Evolutionary conservation across 23 tunicate species (phyloP).

Genomic region (Diplosoma virens): DNA sequence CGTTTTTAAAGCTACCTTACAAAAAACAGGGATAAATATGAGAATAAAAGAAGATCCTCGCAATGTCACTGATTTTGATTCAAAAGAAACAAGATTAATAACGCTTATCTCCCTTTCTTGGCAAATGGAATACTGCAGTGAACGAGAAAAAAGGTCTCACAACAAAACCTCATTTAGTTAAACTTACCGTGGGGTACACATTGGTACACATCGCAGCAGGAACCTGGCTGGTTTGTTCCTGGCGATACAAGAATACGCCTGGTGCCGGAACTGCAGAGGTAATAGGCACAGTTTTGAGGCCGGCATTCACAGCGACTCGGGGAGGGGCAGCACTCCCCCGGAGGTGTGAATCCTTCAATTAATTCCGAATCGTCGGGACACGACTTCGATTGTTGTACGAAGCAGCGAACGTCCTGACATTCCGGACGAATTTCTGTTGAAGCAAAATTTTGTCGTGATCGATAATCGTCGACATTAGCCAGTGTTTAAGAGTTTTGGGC

Average conservation of each 20-base stretch:
- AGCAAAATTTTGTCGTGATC: neutral
- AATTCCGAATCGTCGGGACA: conserved; percentile 75
- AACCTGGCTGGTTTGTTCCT: conserved; percentile 58
- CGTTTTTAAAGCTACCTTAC: too few relatives aligned
- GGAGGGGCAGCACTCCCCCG: conserved; percentile 72
- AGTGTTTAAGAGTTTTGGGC: neutral
- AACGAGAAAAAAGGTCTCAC: too few relatives aligned
- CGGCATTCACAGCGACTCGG: conserved; percentile 78
- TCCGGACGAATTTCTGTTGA: neutral
- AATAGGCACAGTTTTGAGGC: conserved; percentile 24
- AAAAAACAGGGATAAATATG: too few relatives aligned
- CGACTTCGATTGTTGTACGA: conserved; percentile 28
- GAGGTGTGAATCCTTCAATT: conserved; percentile 25
- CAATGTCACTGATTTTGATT: too few relatives aligned
- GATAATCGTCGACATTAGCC: neutral
- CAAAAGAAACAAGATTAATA: too few relatives aligned
- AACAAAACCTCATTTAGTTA: neutral
- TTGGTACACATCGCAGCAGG: conserved; percentile 67
- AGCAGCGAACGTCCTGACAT: conserved; percentile 43
- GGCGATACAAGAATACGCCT: conserved; percentile 29
- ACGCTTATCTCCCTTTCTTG: too few relatives aligned
- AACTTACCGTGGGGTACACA: conserved; percentile 65
- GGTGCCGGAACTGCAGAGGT: conserved; percentile 26
- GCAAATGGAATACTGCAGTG: too few relatives aligned
- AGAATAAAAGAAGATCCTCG: too few relatives aligned